Evolutionary conservation across 2,888 invertebrate species (phyloP), one percentile per base, ranked within the genome.

Genomic region (Germaria angustata): DNA sequence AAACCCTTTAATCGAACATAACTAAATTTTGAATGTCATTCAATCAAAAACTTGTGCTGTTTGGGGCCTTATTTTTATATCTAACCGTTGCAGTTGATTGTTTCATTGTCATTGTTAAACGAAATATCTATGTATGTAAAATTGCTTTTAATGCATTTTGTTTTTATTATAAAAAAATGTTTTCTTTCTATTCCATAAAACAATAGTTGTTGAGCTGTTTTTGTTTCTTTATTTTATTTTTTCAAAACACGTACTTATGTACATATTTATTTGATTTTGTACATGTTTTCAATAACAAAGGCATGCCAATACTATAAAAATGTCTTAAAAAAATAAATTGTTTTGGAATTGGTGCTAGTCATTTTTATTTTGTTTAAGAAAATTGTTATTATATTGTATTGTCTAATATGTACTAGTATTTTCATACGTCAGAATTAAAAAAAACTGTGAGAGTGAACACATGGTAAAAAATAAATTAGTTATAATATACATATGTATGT

Each of bases 161-260:
- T 36, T 57, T 55, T 55, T 55, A 34, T 55, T 17, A 17, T 7
- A n/a, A n/a, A 0, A 34, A 8, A 9, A 55, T 55, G n/a, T 41
- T 68, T 24, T 46, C 13, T 41, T 32, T 17, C n/a, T n/a, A n/a
- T n/a, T n/a, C n/a, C n/a, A n/a, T n/a, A n/a, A n/a, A n/a, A 20
- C 22, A 59, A 13, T 46, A 34, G 22, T 61, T 57, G 41, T 46
- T 36, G 36, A 77, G 28, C 51, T 39, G n/a, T 55, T 75, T 75
- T 15, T 65, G 24, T n/a, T n/a, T n/a, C n/a, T n/a, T n/a, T n/a
- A 8, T n/a, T 66, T 36, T 49, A 46, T 59, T 68, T 57, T 51
- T 53, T 28, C 49, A 77, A 76, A 77, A 44, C 69, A 63, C 69
- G 61, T 77, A n/a, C n/a, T n/a, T n/a, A n/a, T n/a, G n/a, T n/a